Evolutionary conservation across 1,140 invertebrate genomes (phyloP), one percentile per base, ranked within the genome.

Genomic region (Ephestia elutella): DNA sequence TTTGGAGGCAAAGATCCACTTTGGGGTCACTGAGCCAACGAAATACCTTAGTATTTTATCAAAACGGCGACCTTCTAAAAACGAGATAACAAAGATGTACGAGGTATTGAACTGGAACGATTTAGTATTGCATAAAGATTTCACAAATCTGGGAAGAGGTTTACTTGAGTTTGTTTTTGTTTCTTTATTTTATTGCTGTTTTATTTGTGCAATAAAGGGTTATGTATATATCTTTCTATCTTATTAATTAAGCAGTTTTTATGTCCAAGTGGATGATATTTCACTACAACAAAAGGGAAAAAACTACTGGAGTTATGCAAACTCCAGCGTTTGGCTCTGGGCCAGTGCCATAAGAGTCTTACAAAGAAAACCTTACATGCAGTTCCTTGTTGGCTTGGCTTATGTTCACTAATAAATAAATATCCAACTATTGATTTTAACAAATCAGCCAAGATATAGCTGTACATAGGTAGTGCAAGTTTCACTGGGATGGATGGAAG

Each of bases 1-100:
- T 64, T 59, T 51, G 21, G 53, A 54, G 62, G 21, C 21, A 2
- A 25, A 25, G 21, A 3, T 25, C 35, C 32, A 11, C 18, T 32
- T 25, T n/a, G n/a, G n/a, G n/a, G n/a, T n/a, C n/a, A n/a, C n/a
- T n/a, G n/a, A n/a, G n/a, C n/a, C n/a, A n/a, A n/a, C n/a, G n/a
- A n/a, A n/a, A n/a, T 13, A 17, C 2, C 17, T 2, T 11, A 20
- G 18, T 17, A 55, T n/a, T n/a, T n/a, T n/a, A 28, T 28, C 25
- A 5, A 28, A 28, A 28, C 25, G 25, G 25, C 3, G 25, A 28
- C 8, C 25, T 28, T 5, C 25, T 5, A 28, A n/a, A n/a, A n/a
- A n/a, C n/a, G n/a, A n/a, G n/a, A n/a, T n/a, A n/a, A n/a, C n/a
- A n/a, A n/a, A n/a, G n/a, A n/a, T n/a, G n/a, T n/a, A n/a, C n/a